Evolutionary conservation across 1,140 invertebrate genomes (phyloP), one percentile per base, ranked within the genome.

Genomic region (Aphelinus certus): DNA sequence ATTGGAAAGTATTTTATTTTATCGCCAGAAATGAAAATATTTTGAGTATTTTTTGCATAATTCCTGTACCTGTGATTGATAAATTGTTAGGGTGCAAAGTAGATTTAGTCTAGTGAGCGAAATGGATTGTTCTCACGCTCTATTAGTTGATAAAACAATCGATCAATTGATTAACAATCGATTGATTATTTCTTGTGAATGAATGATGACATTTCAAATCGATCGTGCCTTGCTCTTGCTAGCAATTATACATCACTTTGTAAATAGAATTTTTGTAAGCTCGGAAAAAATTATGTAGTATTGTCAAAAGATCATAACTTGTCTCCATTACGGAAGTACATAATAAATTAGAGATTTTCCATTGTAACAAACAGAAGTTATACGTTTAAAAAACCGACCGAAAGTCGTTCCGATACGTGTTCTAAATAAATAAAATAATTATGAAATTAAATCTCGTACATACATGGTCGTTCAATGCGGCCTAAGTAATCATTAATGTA

Each of bases 201-300:
- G 58, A 75, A 76, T 66, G 66, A 74, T 47, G 47, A 76, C 68
- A 72, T 71, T 72, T 76, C 63, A 76, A 76, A 71, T 76, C 58
- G 64, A 76, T 72, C 68, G 75, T 76, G 75, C 75, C 75, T 76
- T 76, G 75, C 75, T 76, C 63, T 76, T 71, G 69, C 63, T 71
- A 76, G 69, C 63, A 76, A 26, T 61, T 71, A 71, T 56, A 65
- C 67, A 62, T 71, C 64, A 71, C 55, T 76, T 5, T 76, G 75
- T 76, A 76, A 61, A 76, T 76, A 76, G 67, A 62, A 71, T 56
- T 76, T 76, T 76, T 71, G 69, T 76, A 76, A 71, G 64, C 69
- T 76, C 68, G 3, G 48, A 53, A 69, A 76, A 26, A 26, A 26
- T 26, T 26, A 26, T 26, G 26, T 26, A 26, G 26, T 26, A 26